Base-by-base conservation (phyloP, 1,140 invertebrate species). In the Mya arenaria region DNA sequence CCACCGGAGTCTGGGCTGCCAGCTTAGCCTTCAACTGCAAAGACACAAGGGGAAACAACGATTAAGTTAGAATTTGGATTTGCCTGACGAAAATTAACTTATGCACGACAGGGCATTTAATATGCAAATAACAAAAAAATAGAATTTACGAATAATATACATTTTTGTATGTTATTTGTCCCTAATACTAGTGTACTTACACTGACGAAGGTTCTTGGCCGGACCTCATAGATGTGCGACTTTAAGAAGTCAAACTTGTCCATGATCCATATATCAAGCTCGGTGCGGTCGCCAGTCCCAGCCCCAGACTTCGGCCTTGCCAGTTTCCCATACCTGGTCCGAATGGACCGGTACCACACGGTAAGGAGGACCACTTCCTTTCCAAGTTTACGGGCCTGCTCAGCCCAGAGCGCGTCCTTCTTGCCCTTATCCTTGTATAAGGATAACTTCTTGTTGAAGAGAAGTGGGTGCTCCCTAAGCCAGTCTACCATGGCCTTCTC, bases 201-300 rank as follows among this genome's bases (percentile, higher is more conserved):
- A 25, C 78, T 80, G n/a, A 80, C 78, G 5, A 48, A 19, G 19
- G 78, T 71, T 32, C 44, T 80, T 41, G 58, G 39, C 66, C 48
- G 78, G 37, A 80, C 78, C 30, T 80, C 78, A 41, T 71, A 28
- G 19, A 80, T 80, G 36, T 80, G 78, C 4, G 66, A 58, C 4
- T 56, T 36, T 36, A 71, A 41, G 60, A 80, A 80, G 2, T 80
- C 78, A 48, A 80, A 80, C 10, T 62, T 71, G 23, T 19, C 63
- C 8, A 80, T 4, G 52, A 80, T 44, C 78, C 66, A 80, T 23
- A 41, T 8, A 30, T 80, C 78, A 39, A 65, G 58, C 25, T 80
- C 66, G 19, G 78, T 80, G 30, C n/a, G 25, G 37, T 80, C 78
- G 19, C 28, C 15, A 30, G 36, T 41, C n/a, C 55, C 78, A 62